Evolutionary conservation across 2,113 vertebrate species (phyloP), one percentile per base, ranked within the genome.

Genomic region (Siniperca knerii): DNA sequence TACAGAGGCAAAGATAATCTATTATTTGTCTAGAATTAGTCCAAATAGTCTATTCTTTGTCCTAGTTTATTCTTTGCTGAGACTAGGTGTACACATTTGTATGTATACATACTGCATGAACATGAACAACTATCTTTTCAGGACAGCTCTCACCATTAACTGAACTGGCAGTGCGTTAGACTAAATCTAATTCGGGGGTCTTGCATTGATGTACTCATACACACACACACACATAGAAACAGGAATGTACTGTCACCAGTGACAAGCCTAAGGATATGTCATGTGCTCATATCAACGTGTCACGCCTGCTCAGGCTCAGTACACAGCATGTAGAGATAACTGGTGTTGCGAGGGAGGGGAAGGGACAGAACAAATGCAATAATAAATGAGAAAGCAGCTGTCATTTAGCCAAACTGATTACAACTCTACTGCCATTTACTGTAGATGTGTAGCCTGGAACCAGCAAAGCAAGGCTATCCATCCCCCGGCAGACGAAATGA

Each of bases 361-460:
- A 88, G 69, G 60, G 76, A 89, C 79, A 89, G 80, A 91, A 90
- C 90, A 91, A 93, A 91, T 85, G 83, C 64, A 81, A 50, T 69
- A 83, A 79, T 84, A 83, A 85, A 90, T 61, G 80, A 87, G 74
- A 52, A 80, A 87, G 71, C 87, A 88, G 89, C 89, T 90, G 91
- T 89, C 88, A 16, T 82, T 89, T 86, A 92, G 69, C 64, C 85
- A 81, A 84, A 91, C 62, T 81, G 91, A 92, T 92, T 90, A 87
- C 83, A 77, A 68, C 86, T 85, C 57, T 50, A 44, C 82, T 66
- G 76, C 82, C 75, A 44, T 89, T 87, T 77, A 79, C 84, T 84
- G 85, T 66, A 70, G 88, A 68, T 88, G 82, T 90, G 93, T 82
- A 86, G 86, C 74, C 82, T 58, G 84, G 68, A 79, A 75, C 25